Base-by-base conservation (phyloP, 2,797 vertebrate species). In the Alcedo atthis region DNA sequence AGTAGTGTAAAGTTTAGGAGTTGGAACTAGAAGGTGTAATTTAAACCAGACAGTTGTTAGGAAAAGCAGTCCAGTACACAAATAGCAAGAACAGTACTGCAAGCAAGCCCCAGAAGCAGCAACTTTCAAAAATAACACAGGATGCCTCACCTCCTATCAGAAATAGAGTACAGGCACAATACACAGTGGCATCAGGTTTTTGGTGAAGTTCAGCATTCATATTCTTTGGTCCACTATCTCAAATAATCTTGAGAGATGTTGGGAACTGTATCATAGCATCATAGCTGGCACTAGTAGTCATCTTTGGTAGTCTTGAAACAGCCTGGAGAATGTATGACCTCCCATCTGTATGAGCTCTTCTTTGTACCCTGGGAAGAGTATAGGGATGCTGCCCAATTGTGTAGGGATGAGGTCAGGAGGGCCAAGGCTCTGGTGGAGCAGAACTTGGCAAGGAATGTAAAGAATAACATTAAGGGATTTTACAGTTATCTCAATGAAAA, bases 41-140 rank as follows among this genome's bases (percentile, higher is more conserved):
- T 89, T 91, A 73, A 85, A 92, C n/a, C 8, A 64, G 32, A 21
- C 24, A 77, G 37, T 82, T 90, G 58, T 89, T 75, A 80, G 66
- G 35, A 59, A 92, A 88, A 77, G 48, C 25, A 63, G 24, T 0
- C 1, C 54, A 25, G 32, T 53, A 28, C 26, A 43, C 42, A 83
- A 81, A 79, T 91, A 86, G 30, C n/a, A 53, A 76, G 53, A 88
- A n/a, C 17, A 26, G 20, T 70, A 53, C 11, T 79, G 28, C 46
- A 80, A 46, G 48, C 8, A 88, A 90, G 49, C 55, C n/a, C 73
- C 35, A 37, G 67, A 32, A 81, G 63, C 63, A 84, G 32, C 18
- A 78, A 59, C 24, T 73, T 58, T 28, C 28, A 90, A 76, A 49
- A 91, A 63, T 13, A 79, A 16, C 37, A 54, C 48, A 77, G 25